Evolutionary conservation across 2,888 invertebrate genomes (phyloP).

Genomic region (Drosophila percnosoma): DNA sequence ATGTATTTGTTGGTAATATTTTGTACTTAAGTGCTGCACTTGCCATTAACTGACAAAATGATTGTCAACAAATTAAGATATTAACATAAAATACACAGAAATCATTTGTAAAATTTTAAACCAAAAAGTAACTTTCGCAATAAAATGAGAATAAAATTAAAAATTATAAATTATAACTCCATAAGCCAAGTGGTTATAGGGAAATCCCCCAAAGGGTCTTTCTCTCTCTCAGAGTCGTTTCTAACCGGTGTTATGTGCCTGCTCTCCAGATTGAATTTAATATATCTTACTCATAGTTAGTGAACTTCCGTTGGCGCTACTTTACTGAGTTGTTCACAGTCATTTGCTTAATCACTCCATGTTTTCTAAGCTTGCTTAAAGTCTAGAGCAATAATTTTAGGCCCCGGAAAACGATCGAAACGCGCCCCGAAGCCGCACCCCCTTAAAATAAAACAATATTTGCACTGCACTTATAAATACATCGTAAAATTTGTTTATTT

Average conservation of each 20-base stretch:
- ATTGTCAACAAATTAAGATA: neutral
- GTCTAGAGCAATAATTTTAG: neutral
- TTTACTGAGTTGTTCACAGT: slow-evolving; percentile 5
- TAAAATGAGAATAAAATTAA: neutral
- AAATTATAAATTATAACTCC: neutral
- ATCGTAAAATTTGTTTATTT: slow-evolving; percentile 70
- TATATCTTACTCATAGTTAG: neutral
- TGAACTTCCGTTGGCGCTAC: neutral
- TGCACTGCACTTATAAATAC: slow-evolving; percentile 64
- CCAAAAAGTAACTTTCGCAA: neutral
- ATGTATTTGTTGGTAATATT: neutral
- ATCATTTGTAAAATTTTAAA: neutral
- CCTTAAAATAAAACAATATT: slow-evolving; percentile 49
- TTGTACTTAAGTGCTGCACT: neutral
- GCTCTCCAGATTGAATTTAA: neutral
- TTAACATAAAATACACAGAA: neutral
- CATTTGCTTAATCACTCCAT: neutral
- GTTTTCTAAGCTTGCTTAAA: neutral
- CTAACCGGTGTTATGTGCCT: neutral
- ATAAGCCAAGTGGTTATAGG: neutral
- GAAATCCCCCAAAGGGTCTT: neutral
- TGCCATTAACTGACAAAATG: neutral
- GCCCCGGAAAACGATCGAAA: neutral
- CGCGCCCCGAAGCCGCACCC: neutral
- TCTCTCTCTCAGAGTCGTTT: neutral